Evolutionary conservation across 2,888 invertebrate species (phyloP).

Genomic region (Plemyria rubiginata): DNA sequence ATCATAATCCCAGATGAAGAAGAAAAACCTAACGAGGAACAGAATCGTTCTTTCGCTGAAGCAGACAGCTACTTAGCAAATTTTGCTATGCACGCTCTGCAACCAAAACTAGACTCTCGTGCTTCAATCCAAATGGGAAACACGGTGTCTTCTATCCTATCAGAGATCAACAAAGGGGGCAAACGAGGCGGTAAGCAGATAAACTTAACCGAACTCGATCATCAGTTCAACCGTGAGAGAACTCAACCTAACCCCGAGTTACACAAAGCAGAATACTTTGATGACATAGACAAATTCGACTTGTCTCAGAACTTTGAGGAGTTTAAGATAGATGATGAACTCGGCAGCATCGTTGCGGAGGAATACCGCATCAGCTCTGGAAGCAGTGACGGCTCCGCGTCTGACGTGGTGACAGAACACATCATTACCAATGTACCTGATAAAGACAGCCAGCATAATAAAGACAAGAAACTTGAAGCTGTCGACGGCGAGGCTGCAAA

Average conservation of each 20-base stretch:
- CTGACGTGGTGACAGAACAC: conserved; percentile 76
- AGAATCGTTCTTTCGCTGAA: conserved; percentile 65
- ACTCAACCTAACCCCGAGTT: conserved; percentile 60
- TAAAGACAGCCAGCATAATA: conserved; percentile 61
- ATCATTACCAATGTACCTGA: conserved; percentile 68
- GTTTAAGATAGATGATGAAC: conserved; percentile 91
- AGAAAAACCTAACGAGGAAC: conserved; percentile 74
- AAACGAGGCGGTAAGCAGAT: conserved; percentile 76
- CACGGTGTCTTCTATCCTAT: conserved; percentile 85
- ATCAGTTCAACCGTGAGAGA: conserved; percentile 74
- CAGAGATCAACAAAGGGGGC: conserved; percentile 84
- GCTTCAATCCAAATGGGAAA: conserved; percentile 86
- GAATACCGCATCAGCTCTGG: conserved; percentile 82
- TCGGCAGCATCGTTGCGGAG: conserved; percentile 78
- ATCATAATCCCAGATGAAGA: conserved; percentile 89
- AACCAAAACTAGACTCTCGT: conserved; percentile 78
- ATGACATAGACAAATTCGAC: conserved; percentile 86
- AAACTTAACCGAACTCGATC: conserved; percentile 74
- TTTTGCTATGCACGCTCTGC: conserved; percentile 73
- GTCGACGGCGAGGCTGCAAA: conserved; percentile 65
- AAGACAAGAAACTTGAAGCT: conserved; percentile 61
- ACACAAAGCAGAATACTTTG: conserved; percentile 77
- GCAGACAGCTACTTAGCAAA: conserved; percentile 72
- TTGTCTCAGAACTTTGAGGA: conserved; percentile 92
- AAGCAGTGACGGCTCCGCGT: conserved; percentile 78